Conservation (phyloP, 2,888 invertebrate genomes). For the Ischnura elegans region DNA sequence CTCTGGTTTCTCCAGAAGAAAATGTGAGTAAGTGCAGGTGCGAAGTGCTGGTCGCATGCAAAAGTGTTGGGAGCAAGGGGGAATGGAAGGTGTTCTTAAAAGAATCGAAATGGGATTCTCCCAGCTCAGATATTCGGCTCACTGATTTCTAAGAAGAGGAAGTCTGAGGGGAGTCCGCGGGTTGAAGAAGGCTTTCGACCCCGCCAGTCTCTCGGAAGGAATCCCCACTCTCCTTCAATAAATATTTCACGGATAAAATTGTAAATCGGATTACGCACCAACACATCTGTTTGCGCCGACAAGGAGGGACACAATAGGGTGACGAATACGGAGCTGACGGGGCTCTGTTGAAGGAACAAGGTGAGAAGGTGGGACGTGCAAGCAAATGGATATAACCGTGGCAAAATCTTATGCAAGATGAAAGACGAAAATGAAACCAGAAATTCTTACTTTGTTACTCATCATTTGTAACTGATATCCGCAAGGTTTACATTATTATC, state of each 20-base stretch:
- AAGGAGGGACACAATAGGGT: neutral
- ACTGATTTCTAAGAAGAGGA: neutral
- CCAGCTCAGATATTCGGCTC: no score
- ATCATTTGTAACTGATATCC: no score
- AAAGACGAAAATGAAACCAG: no score
- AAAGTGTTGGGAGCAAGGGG: no score
- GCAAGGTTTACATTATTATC: no score
- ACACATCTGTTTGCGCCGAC: neutral
- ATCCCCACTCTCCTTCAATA: neutral
- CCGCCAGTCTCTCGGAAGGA: neutral
- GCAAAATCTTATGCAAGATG: no score
- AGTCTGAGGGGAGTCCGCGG: neutral
- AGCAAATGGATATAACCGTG: neutral
- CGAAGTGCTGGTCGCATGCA: no score
- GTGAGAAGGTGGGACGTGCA: neutral
- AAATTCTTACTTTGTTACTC: no score
- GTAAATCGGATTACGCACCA: neutral
- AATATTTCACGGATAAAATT: constrained; percentile 15
- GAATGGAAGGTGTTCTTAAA: no score
- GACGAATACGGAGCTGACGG: neutral
- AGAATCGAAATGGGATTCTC: no score
- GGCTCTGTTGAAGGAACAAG: neutral
- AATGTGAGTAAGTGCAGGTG: no score
- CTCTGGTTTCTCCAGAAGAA: no score
- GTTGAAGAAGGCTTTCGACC: neutral